A percentile compares a stretch with the other conserved stretches of the same genome.
phyloP scores from a whole-genome alignment of 2,888 invertebrate genomes.

The Dorcus parallelipipedus region DNA sequence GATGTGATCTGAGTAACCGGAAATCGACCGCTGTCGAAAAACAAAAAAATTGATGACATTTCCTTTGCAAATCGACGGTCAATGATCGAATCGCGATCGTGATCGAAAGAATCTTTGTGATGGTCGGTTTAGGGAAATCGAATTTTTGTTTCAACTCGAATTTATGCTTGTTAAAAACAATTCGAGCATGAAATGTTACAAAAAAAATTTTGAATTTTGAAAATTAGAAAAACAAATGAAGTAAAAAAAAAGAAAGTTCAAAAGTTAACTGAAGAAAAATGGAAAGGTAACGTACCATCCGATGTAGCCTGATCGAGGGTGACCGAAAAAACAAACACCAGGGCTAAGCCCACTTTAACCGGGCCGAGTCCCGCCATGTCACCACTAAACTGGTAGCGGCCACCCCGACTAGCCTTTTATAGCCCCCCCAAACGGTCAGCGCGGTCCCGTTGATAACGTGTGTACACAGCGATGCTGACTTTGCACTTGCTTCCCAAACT shows the following conservation, averaged over 20 bases:
- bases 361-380: constrained; percentile 38
- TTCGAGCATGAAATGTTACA: neutral
- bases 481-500: neutral
- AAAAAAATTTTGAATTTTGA: neutral
- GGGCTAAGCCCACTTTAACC: constrained; percentile 36
- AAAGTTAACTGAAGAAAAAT: constrained; percentile 5
- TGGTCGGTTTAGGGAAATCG: too few species aligned
- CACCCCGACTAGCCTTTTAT: constrained; percentile 32
- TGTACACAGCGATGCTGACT: neutral
- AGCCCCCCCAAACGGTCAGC: constrained; percentile 19
- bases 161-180: too few species aligned
- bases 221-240: constrained; percentile 2
- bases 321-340: constrained; percentile 36
- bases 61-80: too few species aligned
- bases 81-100: too few species aligned
- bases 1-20: too few species aligned
- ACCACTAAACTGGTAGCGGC: constrained; percentile 31
- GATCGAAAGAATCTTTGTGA: too few species aligned
- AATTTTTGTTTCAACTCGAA: too few species aligned
- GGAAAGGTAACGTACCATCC: constrained; percentile 32
- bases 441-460: neutral
- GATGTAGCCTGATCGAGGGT: constrained; percentile 27
- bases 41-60: too few species aligned
- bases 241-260: neutral
- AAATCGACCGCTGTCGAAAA: too few species aligned